These are phyloP conservation scores for Gibbula magus DNA, from an alignment of 2,888 invertebrate genomes.

Conservation along the genomic window DNA sequence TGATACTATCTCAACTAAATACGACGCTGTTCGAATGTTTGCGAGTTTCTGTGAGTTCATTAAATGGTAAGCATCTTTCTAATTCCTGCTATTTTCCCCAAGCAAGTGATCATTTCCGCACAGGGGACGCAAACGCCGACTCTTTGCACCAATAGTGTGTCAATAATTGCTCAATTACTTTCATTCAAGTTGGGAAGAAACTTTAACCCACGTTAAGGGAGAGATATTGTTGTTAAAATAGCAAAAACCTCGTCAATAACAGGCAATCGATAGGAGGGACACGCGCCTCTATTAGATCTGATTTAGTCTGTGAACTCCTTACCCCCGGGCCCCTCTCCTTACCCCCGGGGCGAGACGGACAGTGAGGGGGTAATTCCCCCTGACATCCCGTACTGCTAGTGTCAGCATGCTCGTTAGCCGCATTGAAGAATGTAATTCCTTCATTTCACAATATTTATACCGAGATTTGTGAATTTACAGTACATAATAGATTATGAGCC, in stretches of 20 bases:
- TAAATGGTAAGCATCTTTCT: background rate
- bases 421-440: conserved; percentile 47
- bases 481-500: conserved; percentile 36
- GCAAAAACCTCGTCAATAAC: conserved; percentile 22
- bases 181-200: conserved; percentile 13
- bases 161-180: conserved; percentile 21
- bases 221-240: conserved; percentile 24
- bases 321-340: conserved; percentile 13
- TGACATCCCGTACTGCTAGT: conserved; percentile 22
- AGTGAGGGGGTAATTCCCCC: conserved; percentile 17
- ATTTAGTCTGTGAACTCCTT: conserved; percentile 16
- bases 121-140: background rate
- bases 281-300: conserved; percentile 21
- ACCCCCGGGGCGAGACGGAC: conserved; percentile 8
- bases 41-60: no score
- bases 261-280: background rate
- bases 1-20: no score
- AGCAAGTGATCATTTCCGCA: conserved; percentile 18
- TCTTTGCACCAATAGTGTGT: background rate
- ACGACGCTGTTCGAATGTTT: no score
- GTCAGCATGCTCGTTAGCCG: conserved; percentile 41
- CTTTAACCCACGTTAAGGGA: conserved; percentile 10
- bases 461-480: conserved; percentile 48
- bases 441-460: conserved; percentile 50
- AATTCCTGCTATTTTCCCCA: background rate